Base-by-base conservation (phyloP, 2,113 vertebrate species). In the Oncorhynchus gorbuscha region DNA sequence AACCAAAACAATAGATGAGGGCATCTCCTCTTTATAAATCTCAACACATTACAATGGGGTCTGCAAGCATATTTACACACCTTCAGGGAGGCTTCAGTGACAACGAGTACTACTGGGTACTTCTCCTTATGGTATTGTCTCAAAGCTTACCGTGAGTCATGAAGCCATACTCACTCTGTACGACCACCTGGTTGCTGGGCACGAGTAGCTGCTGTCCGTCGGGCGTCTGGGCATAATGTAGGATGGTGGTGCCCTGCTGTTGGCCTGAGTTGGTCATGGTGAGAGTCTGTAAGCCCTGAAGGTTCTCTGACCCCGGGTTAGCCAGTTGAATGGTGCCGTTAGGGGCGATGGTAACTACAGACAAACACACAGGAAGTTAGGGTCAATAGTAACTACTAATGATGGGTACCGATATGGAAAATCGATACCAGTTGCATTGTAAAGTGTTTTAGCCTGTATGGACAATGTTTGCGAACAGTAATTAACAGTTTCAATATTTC, bases 171-270 rank as follows among this genome's bases (percentile, higher is more conserved):
- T 62, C 88, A 98, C 97, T 96, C 92, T 98, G 97, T 78, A 98
- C 96, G 16, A 98, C 96, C 75, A 98, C 97, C 86, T 98, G 97
- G 90, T 96, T 97, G 89, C 96, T 96, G 73, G 97, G 97, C 35
- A 98, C 95, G 22, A 98, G 94, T 68, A 97, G 97, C 79, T 98
- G 97, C 72, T 98, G 97, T 1, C 96, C 96, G 0, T 98, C 96
- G 0, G 96, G 95, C 0, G 96, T 98, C 76, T 97, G 97, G 0
- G 96, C 95, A n/a, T 97, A 97, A 85, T 98, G 96, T 70, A 98
- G 93, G 30, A 98, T 95, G 5, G 96, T 94, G 20, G 95, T 87
- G 0, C 94, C 88, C 5, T 92, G 90, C 12, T 94, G 92, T 68
- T 73, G 80, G n/a, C 93, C 77, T 12, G 95, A 80, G 51, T 94